Evolutionary conservation across 2,797 vertebrate genomes (phyloP), one percentile per base, ranked within the genome.

Genomic region (Acridotheres tristis): DNA sequence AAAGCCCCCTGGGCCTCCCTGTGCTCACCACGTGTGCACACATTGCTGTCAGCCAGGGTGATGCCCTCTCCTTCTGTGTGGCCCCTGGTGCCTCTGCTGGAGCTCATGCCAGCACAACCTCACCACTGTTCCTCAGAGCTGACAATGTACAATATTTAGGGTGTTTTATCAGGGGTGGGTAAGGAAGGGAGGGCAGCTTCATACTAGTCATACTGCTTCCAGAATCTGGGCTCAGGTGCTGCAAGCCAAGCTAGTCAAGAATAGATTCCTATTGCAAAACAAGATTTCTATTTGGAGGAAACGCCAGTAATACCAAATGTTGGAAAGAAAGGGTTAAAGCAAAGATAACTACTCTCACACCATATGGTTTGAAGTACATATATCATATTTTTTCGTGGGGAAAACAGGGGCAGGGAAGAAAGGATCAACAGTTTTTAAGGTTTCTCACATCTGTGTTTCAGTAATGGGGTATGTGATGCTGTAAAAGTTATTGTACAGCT

Each of bases 31-130:
- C 57, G 47, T 55, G 65, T 82, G 59, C 51, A 81, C 67, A 80
- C 2, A 4, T 63, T 82, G 86, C 63, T 74, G 55, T 76, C 88
- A 83, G 32, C 40, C 85, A 85, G 76, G 30, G 74, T 16, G 16
- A 45, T 21, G 50, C 84, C 82, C 87, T 54, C 81, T 77, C 59
- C 48, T 72, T 51, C 72, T 69, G 7, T 18, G 63, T 72, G 94
- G 88, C 59, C 79, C 62, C 55, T 3, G 0, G 34, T 55, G 47
- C 85, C 63, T 30, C 79, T 34, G 36, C 57, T 38, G 53, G 91
- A 95, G 94, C 90, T 94, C 3, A 0, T 62, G 97, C 92, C 94
- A 94, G 78, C 54, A 89, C 88, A 43, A 29, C 73, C 57, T 93
- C 54, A 88, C 57, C 74, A 10, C 15, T 3, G 62, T 63, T 93